Evolutionary conservation across 1,140 invertebrate genomes (phyloP).

Genomic region (Pseudomyrmex dendroicus): DNA sequence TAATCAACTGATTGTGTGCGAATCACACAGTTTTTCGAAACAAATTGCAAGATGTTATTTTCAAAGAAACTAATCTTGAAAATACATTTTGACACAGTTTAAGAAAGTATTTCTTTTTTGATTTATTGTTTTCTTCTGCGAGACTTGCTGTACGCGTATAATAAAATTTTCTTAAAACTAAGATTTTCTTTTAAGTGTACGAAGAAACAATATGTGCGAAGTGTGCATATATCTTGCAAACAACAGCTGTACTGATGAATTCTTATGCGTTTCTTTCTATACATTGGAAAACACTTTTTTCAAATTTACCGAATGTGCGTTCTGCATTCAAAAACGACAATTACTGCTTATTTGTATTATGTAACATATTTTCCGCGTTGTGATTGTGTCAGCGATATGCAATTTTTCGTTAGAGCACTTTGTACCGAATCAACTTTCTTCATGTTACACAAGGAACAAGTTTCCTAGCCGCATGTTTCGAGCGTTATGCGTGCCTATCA

Average conservation of each 20-base stretch:
- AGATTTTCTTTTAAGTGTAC: no score
- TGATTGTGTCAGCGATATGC: slow-evolving; percentile 64
- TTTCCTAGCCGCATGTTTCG: slow-evolving; percentile 55
- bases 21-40: no score
- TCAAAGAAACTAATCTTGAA: no score
- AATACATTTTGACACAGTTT: no score
- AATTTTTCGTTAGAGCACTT: slow-evolving; percentile 59
- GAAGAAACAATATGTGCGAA: no score
- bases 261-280: neutral
- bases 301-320: neutral
- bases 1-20: no score
- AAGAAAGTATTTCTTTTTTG: no score
- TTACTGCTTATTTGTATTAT: slow-evolving; percentile 32
- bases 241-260: neutral
- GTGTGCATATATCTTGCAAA: no score
- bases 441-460: slow-evolving; percentile 80
- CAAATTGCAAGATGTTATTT: no score
- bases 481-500: slow-evolving; percentile 14
- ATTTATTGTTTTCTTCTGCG: no score
- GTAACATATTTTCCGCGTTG: slow-evolving; percentile 46
- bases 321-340: neutral
- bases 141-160: no score
- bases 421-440: slow-evolving; percentile 75
- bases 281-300: neutral
- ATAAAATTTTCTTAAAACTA: no score